Conservation (phyloP, 1,140 invertebrate genomes). For the Bombus consobrinus region DNA sequence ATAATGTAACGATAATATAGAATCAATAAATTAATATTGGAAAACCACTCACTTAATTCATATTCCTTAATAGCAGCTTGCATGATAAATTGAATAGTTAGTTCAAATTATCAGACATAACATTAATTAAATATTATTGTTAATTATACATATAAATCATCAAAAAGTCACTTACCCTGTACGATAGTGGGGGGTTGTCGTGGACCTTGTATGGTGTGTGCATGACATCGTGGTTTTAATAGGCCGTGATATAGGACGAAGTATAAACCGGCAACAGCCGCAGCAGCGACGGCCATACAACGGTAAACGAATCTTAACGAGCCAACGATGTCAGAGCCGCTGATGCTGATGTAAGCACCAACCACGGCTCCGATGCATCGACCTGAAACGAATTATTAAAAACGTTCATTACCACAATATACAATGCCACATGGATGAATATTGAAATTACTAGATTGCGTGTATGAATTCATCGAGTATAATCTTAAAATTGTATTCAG, state of each 20-base stretch:
- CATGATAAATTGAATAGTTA: conserved; percentile 27
- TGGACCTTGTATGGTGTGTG: conserved; percentile 84
- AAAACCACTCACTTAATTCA: conserved; percentile 68
- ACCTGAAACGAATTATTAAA: conserved; percentile 77
- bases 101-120: background rate
- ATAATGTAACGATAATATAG: background rate
- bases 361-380: conserved; percentile 87
- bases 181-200: conserved; percentile 82
- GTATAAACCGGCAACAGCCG: conserved; percentile 86
- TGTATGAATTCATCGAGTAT: background rate
- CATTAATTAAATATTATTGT: too few species aligned
- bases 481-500: too few species aligned
- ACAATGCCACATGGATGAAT: too few species aligned
- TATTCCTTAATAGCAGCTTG: conserved; percentile 73
- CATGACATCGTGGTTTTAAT: conserved; percentile 87
- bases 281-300: conserved; percentile 85
- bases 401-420: too few species aligned
- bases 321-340: conserved; percentile 71
- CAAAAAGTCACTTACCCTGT: conserved; percentile 75
- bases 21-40: conserved; percentile 16
- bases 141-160: background rate
- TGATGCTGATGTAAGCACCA: conserved; percentile 82
- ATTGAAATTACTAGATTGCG: background rate
- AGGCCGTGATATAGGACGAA: conserved; percentile 88
- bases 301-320: conserved; percentile 82